Base-by-base conservation (phyloP, 2,888 invertebrate genomes). In the Malthinus seriepunctatus region DNA sequence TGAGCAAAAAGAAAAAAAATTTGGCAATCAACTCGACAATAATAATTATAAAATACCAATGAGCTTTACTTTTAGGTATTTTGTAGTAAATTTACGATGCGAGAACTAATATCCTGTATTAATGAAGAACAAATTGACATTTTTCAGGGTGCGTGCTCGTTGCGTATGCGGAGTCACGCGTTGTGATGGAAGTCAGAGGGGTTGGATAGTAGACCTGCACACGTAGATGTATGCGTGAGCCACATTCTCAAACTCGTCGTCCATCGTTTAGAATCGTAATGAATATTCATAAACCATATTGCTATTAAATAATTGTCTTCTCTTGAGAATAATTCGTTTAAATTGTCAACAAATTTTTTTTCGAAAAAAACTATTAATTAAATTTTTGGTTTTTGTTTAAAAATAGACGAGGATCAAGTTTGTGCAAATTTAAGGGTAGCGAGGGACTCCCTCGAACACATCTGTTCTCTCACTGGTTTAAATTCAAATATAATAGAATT, bases 81-180 rank as follows among this genome's bases (percentile, higher is more conserved):
- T 56, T 45, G 23, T 23, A 45, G 53, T 51, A 67, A 74, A 77
- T 76, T 76, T 76, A 77, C 71, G 73, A 64, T 68, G 66, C 66
- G 74, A 70, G 69, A 73, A 74, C 73, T 77, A 78, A 78, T 78
- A 78, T 76, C 74, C 68, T 65, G 73, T 73, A 78, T 78, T 78
- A 78, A 78, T 78, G 77, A 78, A 76, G 78, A 77, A 78, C 77
- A 78, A 78, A 78, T 78, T 77, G 77, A 78, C 78, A 78, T 78
- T 78, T 78, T 78, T 78, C 76, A 72, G 76, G 76, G 76, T 75
- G 75, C 77, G 77, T 77, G 78, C 77, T 74, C 72, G 74, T 76
- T 78, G 74, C 72, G 76, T 78, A 78, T 78, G 78, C 78, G 72
- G 72, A 77, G 78, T 76, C 78, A 78, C 77, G 78, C 58, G 58